A percentile compares a stretch with the other conserved stretches of the same genome.
Conservation (phyloP, 2,888 invertebrate species). For the Euphydryas editha region DNA sequence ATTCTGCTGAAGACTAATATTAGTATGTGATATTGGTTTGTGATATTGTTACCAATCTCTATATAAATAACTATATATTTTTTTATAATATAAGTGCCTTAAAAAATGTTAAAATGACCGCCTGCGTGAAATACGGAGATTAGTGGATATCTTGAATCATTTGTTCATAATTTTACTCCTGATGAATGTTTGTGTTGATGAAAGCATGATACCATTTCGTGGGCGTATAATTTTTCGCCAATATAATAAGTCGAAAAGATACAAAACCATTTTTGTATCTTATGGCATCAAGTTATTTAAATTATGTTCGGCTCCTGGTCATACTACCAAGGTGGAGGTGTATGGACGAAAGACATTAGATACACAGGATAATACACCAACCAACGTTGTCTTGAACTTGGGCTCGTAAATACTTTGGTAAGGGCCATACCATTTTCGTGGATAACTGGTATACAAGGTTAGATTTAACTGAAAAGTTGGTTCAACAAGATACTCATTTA, state of each 20-base stretch:
- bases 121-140: too few species aligned
- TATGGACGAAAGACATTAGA: background rate
- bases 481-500: background rate
- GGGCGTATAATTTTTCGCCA: background rate
- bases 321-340: background rate
- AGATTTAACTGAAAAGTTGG: background rate
- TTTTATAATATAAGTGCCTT: too few species aligned
- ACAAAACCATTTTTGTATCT: too few species aligned
- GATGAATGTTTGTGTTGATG: background rate
- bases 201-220: conserved; percentile 6
- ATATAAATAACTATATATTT: too few species aligned
- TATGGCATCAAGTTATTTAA: conserved; percentile 3
- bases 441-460: conserved; percentile 6
- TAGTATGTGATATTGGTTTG: too few species aligned
- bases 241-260: background rate
- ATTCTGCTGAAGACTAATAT: too few species aligned
- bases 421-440: background rate
- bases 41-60: too few species aligned
- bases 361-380: background rate
- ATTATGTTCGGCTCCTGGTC: background rate
- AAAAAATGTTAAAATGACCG: too few species aligned
- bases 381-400: background rate
- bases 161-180: background rate
- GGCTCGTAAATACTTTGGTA: background rate
- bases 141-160: background rate